Percentiles rank a stretch among this genome's conserved stretches.
Evolutionary conservation across 2,888 invertebrate species (phyloP).

Genomic region (Agrochola macilenta): DNA sequence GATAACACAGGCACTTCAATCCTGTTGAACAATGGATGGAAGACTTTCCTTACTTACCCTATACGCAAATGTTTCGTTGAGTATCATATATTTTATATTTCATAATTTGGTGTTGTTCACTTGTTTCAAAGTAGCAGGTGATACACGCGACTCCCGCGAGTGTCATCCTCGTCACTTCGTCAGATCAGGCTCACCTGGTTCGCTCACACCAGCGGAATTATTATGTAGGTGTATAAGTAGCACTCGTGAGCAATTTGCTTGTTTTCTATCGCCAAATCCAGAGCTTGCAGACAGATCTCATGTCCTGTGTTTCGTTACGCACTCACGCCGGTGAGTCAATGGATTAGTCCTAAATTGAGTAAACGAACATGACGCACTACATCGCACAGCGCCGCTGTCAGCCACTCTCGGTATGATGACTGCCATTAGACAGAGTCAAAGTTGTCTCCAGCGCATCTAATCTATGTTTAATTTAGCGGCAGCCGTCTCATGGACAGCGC

Average conservation of each 20-base stretch:
- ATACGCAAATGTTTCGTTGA: no score
- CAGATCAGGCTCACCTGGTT: no score
- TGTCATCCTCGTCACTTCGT: no score
- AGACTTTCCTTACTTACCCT: no score
- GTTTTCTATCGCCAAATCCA: background rate
- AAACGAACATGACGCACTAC: slow-evolving; percentile 32
- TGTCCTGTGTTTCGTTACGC: background rate
- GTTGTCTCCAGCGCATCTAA: slow-evolving; percentile 24
- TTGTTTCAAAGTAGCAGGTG: no score
- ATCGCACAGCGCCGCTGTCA: background rate
- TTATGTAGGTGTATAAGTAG: background rate
- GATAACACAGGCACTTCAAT: background rate
- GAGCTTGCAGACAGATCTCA: background rate
- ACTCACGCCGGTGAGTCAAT: slow-evolving; percentile 35
- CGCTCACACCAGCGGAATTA: no score
- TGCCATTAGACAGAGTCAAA: slow-evolving; percentile 11
- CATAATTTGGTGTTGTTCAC: no score
- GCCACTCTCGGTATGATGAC: slow-evolving; percentile 2
- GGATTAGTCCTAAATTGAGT: slow-evolving; percentile 34
- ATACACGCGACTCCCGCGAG: no score
- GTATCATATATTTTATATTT: no score
- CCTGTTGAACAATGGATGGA: background rate
- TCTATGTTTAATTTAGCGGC: slow-evolving; percentile 36
- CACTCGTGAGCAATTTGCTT: background rate
- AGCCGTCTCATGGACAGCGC: background rate